A percentile compares a stretch with the other conserved stretches of the same genome.
phyloP scores from a whole-genome alignment of 2,888 invertebrate genomes.

The Labia minor region DNA sequence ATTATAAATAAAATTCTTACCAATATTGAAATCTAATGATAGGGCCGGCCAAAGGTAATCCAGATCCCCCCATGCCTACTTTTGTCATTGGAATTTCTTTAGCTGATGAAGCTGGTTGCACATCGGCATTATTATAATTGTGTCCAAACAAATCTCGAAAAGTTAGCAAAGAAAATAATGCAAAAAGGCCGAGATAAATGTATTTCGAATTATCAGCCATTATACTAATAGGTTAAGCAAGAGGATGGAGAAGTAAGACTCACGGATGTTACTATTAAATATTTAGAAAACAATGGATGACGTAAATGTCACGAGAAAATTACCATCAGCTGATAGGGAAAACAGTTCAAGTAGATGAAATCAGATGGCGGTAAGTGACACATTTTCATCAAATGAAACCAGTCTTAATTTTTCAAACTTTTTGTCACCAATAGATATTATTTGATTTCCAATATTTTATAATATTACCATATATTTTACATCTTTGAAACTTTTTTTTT shows the following conservation, averaged over 20 bases:
- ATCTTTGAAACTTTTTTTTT: too few relatives aligned
- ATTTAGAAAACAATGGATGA: background rate
- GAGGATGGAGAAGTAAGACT: too few relatives aligned
- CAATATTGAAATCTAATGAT: constrained; percentile 79
- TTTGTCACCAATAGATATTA: too few relatives aligned
- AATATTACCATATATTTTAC: too few relatives aligned
- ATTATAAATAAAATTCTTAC: constrained; percentile 39
- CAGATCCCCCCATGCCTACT: constrained; percentile 54
- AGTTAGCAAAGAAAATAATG: background rate
- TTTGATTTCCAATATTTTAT: too few relatives aligned
- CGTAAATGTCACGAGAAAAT: background rate
- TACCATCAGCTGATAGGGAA: background rate
- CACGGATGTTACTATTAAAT: background rate
- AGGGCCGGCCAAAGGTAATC: constrained; percentile 38
- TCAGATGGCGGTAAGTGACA: background rate
- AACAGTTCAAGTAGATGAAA: background rate
- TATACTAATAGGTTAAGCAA: background rate
- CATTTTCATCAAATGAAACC: too few relatives aligned
- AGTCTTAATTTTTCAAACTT: too few relatives aligned
- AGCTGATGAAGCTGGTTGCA: constrained; percentile 31
- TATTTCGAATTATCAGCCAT: constrained; percentile 7
- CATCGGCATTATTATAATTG: constrained; percentile 4
- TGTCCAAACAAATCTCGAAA: background rate
- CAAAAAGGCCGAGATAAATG: background rate
- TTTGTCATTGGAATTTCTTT: constrained; percentile 58